Conservation (phyloP, 2,113 vertebrate genomes). For the Hydrochoerus hydrochaeris region DNA sequence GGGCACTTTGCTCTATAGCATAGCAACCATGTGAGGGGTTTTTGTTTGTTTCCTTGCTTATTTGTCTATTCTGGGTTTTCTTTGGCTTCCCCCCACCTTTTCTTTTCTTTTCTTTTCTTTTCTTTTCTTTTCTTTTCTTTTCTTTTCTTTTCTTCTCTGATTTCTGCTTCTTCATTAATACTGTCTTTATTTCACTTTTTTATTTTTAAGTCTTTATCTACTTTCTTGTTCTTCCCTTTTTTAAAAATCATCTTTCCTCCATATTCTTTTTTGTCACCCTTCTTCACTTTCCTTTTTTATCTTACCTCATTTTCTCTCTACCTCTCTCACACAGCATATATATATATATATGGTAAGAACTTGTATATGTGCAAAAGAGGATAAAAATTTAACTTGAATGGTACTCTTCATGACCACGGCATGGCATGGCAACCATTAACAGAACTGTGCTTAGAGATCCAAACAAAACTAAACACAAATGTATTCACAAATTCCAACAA, state of each 20-base stretch:
- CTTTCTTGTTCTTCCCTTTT: neutral
- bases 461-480: neutral
- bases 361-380: neutral
- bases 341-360: too few species aligned
- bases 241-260: neutral
- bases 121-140: neutral
- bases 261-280: neutral
- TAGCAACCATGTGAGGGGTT: neutral
- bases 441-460: neutral
- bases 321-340: neutral
- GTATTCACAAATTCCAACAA: neutral
- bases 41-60: neutral
- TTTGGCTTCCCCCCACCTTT: neutral
- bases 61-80: neutral
- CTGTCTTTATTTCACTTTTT: neutral
- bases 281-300: neutral
- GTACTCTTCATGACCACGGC: neutral
- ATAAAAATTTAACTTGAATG: neutral
- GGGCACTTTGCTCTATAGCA: neutral
- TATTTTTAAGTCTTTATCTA: neutral
- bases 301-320: neutral
- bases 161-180: neutral
- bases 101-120: neutral
- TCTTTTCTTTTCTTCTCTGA: neutral
- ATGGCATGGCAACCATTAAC: neutral